These are phyloP conservation scores for Metacarcinus magister DNA, from an alignment of 2,888 invertebrate genomes.

Conservation along the genomic window DNA sequence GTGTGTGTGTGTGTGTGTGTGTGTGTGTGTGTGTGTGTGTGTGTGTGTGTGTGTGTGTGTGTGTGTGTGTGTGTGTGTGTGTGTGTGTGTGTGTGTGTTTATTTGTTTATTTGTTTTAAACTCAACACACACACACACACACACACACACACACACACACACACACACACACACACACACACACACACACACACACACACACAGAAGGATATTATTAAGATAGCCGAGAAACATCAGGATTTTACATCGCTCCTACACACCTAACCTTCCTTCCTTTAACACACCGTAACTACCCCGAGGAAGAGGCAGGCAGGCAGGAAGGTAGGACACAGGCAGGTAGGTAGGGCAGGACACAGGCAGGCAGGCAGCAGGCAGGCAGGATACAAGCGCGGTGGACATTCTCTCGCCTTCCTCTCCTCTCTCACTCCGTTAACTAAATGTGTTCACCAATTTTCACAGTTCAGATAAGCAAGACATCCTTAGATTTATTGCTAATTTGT, in stretches of 20 bases:
- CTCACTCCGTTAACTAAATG: constrained; percentile 28
- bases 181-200: not conserved
- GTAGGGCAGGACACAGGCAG: too few relatives aligned
- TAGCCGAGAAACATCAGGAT: not conserved
- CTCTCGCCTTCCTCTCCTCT: not conserved
- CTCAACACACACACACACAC: not conserved
- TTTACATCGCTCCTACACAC: not conserved
- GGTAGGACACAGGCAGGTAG: too few relatives aligned
- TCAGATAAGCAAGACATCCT: not conserved
- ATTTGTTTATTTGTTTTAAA: not conserved
- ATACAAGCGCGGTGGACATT: not conserved
- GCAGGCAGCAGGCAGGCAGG: too few relatives aligned
- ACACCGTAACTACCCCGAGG: too few relatives aligned
- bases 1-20: constrained; percentile 1
- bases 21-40: constrained; percentile 61
- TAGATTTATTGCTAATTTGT: constrained; percentile 65
- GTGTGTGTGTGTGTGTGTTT: constrained; percentile 61
- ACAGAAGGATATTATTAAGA: not conserved
- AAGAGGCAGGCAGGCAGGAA: too few relatives aligned
- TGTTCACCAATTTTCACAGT: not conserved
- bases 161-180: constrained; percentile 56
- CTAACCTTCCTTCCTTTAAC: not conserved
- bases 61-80: constrained; percentile 60
- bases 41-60: constrained; percentile 57
- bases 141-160: constrained; percentile 56